A percentile compares a stretch with the other conserved stretches of the same genome.
phyloP scores from a whole-genome alignment of 2,113 vertebrate genomes.

The Ictalurus furcatus region DNA sequence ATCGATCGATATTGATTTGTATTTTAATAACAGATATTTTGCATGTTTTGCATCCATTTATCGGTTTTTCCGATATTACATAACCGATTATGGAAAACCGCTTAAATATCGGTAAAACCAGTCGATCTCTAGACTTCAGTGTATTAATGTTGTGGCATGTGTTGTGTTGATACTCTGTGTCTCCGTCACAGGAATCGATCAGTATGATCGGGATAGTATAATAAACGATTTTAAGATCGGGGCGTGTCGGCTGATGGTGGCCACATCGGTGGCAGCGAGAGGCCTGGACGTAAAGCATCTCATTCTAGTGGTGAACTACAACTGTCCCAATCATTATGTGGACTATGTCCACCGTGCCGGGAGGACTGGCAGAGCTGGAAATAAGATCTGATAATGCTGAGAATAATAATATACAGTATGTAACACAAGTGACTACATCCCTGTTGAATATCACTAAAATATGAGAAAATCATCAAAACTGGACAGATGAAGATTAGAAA shows the following conservation, averaged over 20 bases:
- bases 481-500: too few relatives aligned
- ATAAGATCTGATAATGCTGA: constrained; percentile 77
- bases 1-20: too few relatives aligned
- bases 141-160: not conserved
- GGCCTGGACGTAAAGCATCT: constrained; percentile 96
- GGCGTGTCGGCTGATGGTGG: constrained; percentile 92
- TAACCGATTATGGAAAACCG: too few relatives aligned
- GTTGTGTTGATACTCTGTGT: not conserved
- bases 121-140: not conserved
- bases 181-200: constrained; percentile 85
- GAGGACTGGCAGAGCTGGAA: constrained; percentile 92
- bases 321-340: constrained; percentile 97
- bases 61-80: too few relatives aligned
- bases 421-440: not conserved
- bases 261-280: constrained; percentile 93
- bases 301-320: constrained; percentile 95
- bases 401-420: too few relatives aligned
- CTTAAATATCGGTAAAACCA: too few relatives aligned
- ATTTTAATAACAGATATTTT: too few relatives aligned
- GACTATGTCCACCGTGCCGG: constrained; percentile 97
- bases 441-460: not conserved
- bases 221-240: constrained; percentile 98
- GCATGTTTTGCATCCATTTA: too few relatives aligned
- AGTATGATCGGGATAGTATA: constrained; percentile 97
- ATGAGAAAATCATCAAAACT: not conserved